phyloP scores from a whole-genome alignment of 2,797 vertebrate genomes.

The Cyprinella venusta region DNA sequence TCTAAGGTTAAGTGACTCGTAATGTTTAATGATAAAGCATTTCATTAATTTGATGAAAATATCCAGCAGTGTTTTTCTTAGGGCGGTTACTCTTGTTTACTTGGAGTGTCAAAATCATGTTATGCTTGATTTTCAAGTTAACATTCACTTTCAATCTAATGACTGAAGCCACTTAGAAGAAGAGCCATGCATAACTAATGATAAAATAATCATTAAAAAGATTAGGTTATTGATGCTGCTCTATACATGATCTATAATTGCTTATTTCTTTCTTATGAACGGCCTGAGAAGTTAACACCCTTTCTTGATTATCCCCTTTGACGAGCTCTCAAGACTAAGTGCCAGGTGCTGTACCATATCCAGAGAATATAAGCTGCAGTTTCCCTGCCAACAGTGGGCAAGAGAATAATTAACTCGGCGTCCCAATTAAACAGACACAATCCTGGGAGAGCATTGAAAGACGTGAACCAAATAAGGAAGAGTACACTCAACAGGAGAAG shows the following conservation, averaged over 20 bases:
- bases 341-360: constrained; percentile 68
- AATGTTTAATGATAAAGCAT: background rate
- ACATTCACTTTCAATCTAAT: constrained; percentile 32
- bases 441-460: constrained; percentile 67
- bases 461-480: constrained; percentile 69
- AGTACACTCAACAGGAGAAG: constrained; percentile 55
- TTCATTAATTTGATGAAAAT: constrained; percentile 18
- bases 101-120: background rate
- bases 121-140: constrained; percentile 24
- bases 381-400: constrained; percentile 74
- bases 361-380: constrained; percentile 67
- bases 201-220: constrained; percentile 28
- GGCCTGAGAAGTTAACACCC: constrained; percentile 40
- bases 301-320: constrained; percentile 50
- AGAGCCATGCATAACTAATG: constrained; percentile 39
- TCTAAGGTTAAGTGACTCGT: constrained; percentile 21
- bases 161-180: constrained; percentile 21
- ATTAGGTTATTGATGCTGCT: constrained; percentile 33
- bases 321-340: constrained; percentile 59
- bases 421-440: constrained; percentile 78
- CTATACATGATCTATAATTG: constrained; percentile 35
- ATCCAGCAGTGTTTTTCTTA: background rate
- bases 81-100: background rate
- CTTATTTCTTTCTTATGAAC: constrained; percentile 22
- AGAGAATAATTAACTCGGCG: constrained; percentile 78